Evolutionary conservation across 92 coral and sea anemone species (phyloP), one percentile per base, ranked within the genome.

Genomic region (Pocillopora grandis): DNA sequence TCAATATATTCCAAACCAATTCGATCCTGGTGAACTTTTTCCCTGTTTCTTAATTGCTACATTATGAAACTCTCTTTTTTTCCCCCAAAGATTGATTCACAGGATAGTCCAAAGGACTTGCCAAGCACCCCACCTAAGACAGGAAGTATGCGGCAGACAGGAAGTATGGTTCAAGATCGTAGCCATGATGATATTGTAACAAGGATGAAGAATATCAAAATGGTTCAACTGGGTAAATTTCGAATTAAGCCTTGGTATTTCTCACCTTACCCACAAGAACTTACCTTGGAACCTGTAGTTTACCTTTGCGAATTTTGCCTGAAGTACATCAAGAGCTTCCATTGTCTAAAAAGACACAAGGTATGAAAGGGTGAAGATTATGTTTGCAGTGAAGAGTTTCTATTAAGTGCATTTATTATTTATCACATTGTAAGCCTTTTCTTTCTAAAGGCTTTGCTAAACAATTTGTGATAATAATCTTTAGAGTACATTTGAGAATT

Each of bases 111-210:
- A 14, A 94, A 90, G 74, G 99, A 94, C 19, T 60, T 75, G 16
- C 87, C 88, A 2, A 80, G 89, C 21, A 91, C 97, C 19, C 97
- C 97, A 9, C 98, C 98, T 5, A 96, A 96, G 75, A 87, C 91
- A 73, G 93, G 88, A 78, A 92, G 93, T 68, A 69, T 93, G 71
- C 80, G 98, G 12, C 90, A 90, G 72, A 87, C 88, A 18, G 99
- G 99, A 20, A 96, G 99, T 83, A 94, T 96, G 98, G 99, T 96
- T 12, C 99, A 96, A 10, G 99, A 96, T 79, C 93, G 99, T 13
- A 96, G 99, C 67, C 98, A 96, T 84, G 99, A 96, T 85, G 99
- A 96, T 87, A 95, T 96, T 65, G 90, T 96, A 57, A 96, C 99
- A 68, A 87, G 99, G 33, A 96, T 96, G 98, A 96, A 96, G 86